Evolutionary conservation across 2,888 invertebrate genomes (phyloP).

Genomic region (Chromoteleia sp.): DNA sequence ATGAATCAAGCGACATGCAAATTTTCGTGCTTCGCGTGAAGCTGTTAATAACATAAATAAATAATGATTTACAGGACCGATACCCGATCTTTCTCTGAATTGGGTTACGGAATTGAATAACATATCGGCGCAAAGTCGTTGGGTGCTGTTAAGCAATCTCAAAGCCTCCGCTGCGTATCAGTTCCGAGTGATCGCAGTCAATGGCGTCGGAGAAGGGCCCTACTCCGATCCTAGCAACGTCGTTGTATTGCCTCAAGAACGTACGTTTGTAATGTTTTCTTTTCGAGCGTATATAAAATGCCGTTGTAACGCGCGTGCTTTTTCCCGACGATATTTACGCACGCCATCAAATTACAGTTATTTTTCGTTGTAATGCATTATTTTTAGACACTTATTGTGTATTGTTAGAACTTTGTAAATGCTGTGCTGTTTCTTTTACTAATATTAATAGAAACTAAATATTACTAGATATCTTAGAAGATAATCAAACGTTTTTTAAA

Average conservation of each 20-base stretch:
- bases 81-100: conserved; percentile 93
- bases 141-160: conserved; percentile 92
- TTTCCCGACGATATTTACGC: conserved; percentile 20
- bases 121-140: conserved; percentile 91
- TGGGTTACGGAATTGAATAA: conserved; percentile 96
- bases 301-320: conserved; percentile 30
- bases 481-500: too few relatives aligned
- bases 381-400: conserved; percentile 6
- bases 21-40: neutral
- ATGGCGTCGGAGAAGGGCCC: conserved; percentile 97
- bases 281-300: conserved; percentile 29
- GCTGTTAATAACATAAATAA: conserved; percentile 2
- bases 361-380: conserved; percentile 12
- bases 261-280: conserved; percentile 86
- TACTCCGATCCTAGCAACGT: conserved; percentile 95
- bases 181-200: conserved; percentile 98
- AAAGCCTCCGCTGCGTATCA: conserved; percentile 98
- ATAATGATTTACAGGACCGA: conserved; percentile 88
- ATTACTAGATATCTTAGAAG: too few relatives aligned
- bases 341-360: conserved; percentile 43
- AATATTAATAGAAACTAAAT: too few relatives aligned
- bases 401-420: conserved; percentile 9
- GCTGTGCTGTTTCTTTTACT: conserved; percentile 7
- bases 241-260: conserved; percentile 97
- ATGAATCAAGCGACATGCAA: conserved; percentile 4